Conservation (phyloP, 2,113 vertebrate species). For the Bubalus kerabau region DNA sequence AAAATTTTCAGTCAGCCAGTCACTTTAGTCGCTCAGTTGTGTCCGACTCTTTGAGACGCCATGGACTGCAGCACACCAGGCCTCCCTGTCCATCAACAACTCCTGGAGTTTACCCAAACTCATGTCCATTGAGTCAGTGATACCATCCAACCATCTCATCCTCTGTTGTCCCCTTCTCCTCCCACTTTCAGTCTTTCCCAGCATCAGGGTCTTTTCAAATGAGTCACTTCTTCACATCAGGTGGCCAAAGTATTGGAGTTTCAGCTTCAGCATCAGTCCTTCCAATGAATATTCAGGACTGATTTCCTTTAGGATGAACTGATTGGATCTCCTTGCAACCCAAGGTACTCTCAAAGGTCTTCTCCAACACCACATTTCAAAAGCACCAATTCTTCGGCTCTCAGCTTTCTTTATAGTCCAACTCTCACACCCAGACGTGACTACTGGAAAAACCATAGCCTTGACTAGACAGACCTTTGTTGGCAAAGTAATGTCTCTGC, state of each 20-base stretch:
- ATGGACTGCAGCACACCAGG: neutral
- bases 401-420: neutral
- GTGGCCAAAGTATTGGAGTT: neutral
- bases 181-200: neutral
- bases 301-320: neutral
- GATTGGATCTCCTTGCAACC: neutral
- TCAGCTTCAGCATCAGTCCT: neutral
- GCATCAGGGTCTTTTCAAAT: neutral
- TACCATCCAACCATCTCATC: neutral
- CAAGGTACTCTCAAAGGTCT: neutral
- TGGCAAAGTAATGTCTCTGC: neutral
- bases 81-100: neutral
- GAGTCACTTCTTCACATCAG: neutral
- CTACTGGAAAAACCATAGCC: neutral
- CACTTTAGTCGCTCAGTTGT: neutral
- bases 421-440: neutral
- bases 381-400: fast-evolving
- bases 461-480: neutral
- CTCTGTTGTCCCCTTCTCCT: neutral
- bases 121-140: neutral
- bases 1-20: neutral
- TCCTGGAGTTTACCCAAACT: neutral
- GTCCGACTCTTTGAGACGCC: fast-evolving
- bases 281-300: neutral
- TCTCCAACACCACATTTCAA: neutral